Evolutionary conservation across 2,888 invertebrate genomes (phyloP).

Genomic region (Xestoiulus laeticollis): DNA sequence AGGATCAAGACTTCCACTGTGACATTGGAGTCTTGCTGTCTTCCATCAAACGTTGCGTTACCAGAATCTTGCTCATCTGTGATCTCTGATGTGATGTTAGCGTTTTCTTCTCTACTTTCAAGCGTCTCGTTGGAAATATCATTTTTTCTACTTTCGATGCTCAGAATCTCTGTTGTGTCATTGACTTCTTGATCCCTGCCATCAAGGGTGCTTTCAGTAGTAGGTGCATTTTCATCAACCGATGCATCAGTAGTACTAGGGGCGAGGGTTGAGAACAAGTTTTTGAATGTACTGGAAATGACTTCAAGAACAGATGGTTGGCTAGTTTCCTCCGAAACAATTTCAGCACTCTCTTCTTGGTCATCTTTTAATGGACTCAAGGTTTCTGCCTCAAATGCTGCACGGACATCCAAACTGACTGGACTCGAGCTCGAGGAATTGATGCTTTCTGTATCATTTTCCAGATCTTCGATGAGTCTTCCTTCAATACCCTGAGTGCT

Average conservation of each 20-base stretch:
- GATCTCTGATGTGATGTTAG: not conserved
- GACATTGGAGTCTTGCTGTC: not conserved
- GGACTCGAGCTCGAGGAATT: not conserved
- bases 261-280: conserved; percentile 31
- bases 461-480: not conserved
- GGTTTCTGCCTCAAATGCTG: not conserved
- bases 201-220: not conserved
- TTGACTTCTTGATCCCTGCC: not conserved
- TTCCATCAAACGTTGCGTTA: not conserved
- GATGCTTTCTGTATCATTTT: not conserved
- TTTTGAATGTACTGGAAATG: conserved; percentile 39
- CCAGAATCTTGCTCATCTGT: not conserved
- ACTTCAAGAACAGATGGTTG: conserved; percentile 17
- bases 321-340: not conserved
- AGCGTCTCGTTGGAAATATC: not conserved
- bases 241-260: not conserved
- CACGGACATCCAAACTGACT: not conserved
- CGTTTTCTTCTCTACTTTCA: not conserved
- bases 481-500: not conserved
- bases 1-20: not conserved
- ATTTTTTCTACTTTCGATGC: not conserved
- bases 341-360: not conserved
- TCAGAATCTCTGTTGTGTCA: not conserved
- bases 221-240: not conserved
- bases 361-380: not conserved